A percentile compares a stretch with the other conserved stretches of the same genome.
Evolutionary conservation across 2,888 invertebrate species (phyloP).

Genomic region (Metacarcinus magister): DNA sequence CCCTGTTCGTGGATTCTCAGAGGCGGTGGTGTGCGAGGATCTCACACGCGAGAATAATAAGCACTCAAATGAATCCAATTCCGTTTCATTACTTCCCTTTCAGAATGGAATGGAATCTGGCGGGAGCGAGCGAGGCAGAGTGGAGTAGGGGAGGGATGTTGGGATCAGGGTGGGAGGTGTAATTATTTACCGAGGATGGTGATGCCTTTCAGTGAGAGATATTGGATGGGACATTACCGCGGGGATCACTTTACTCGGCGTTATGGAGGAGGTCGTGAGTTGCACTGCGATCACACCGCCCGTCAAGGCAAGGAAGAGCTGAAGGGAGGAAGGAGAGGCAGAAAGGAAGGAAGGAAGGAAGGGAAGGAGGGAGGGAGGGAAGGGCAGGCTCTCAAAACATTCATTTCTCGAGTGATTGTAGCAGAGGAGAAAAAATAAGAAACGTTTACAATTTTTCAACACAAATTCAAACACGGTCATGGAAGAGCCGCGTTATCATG

Average conservation of each 20-base stretch:
- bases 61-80: neutral
- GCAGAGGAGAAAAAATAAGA: neutral
- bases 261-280: slow-evolving; percentile 22
- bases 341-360: neutral
- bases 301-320: neutral
- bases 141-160: neutral
- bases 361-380: neutral
- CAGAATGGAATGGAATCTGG: slow-evolving; percentile 31
- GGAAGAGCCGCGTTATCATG: neutral
- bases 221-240: slow-evolving; percentile 19
- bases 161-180: slow-evolving; percentile 16
- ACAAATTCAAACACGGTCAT: neutral
- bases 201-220: slow-evolving; percentile 27
- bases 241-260: neutral
- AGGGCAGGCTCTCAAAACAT: neutral
- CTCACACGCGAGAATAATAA: slow-evolving; percentile 18
- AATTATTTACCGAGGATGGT: slow-evolving; percentile 1
- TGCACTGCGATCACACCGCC: slow-evolving; percentile 7
- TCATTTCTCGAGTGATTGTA: neutral
- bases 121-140: neutral
- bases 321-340: neutral
- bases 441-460: neutral
- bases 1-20: neutral
- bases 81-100: neutral
- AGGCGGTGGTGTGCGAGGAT: neutral